Conservation (phyloP, 2,888 invertebrate species). For the Diplazon laetatorius region DNA sequence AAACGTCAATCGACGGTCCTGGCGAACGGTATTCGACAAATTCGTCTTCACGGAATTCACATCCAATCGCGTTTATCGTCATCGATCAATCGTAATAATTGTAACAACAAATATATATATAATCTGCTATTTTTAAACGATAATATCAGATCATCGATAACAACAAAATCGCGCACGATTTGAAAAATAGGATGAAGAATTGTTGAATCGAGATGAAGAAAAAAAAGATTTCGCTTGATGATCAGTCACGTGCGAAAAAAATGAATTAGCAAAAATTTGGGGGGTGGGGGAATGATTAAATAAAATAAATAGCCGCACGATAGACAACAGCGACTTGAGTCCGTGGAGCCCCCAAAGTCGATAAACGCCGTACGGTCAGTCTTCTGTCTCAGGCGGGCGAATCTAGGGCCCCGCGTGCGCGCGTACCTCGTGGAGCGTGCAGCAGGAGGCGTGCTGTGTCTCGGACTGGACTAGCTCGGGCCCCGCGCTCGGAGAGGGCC, state of each 20-base stretch:
- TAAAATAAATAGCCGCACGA: too few relatives aligned
- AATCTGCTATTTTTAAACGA: neutral
- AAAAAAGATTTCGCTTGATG: neutral
- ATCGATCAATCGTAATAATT: neutral
- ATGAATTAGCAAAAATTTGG: too few relatives aligned
- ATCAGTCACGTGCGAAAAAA: neutral
- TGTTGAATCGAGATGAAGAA: neutral
- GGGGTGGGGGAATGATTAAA: too few relatives aligned
- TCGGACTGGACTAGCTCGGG: constrained; percentile 82
- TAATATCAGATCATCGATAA: neutral
- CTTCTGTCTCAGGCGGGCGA: constrained; percentile 60
- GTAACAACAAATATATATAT: neutral
- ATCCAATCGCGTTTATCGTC: constrained; percentile 4
- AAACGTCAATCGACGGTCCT: constrained; percentile 38
- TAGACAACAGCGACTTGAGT: too few relatives aligned
- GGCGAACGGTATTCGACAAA: constrained; percentile 41
- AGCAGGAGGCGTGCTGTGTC: constrained; percentile 82
- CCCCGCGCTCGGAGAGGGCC: constrained; percentile 81
- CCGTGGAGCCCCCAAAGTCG: too few relatives aligned
- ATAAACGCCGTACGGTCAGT: too few relatives aligned
- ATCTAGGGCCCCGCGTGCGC: constrained; percentile 73
- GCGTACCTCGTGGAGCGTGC: constrained; percentile 81
- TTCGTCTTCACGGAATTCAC: constrained; percentile 16
- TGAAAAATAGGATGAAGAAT: neutral
- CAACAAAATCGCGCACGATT: neutral